These are phyloP conservation scores for Nomada lathburiana DNA, from an alignment of 2,888 invertebrate species.

Conservation along the genomic window DNA sequence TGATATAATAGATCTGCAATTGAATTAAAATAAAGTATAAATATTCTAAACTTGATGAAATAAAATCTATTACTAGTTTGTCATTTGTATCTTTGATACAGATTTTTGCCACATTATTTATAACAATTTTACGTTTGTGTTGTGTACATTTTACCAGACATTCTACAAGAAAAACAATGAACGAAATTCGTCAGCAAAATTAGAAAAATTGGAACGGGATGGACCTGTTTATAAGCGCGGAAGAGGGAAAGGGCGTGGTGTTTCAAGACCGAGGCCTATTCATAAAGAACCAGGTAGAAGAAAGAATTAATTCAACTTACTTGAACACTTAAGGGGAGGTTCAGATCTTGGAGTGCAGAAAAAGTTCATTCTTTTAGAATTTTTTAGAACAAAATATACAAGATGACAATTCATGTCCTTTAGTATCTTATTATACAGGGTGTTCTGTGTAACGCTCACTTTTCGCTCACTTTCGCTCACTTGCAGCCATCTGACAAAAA, in stretches of 20 bases:
- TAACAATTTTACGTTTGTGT: too few species aligned
- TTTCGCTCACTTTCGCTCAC: too few species aligned
- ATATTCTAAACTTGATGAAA: background rate
- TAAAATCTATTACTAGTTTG: background rate
- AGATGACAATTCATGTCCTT: too few species aligned
- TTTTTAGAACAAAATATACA: too few species aligned
- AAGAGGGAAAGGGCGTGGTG: conserved; percentile 72
- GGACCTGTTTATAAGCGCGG: conserved; percentile 70
- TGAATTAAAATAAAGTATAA: too few species aligned
- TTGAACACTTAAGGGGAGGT: background rate
- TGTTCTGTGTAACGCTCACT: too few species aligned
- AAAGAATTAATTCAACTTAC: conserved; percentile 23
- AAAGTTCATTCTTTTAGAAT: too few species aligned
- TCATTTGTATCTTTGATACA: conserved; percentile 5
- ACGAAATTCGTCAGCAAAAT: conserved; percentile 66
- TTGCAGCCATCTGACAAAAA: too few species aligned
- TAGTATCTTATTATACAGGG: too few species aligned
- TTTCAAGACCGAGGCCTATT: conserved; percentile 73
- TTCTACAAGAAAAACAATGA: conserved; percentile 80
- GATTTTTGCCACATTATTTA: background rate
- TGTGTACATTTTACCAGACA: conserved; percentile 68
- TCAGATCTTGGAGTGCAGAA: too few species aligned
- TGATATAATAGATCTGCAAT: background rate
- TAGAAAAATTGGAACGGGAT: conserved; percentile 70
- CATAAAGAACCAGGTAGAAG: conserved; percentile 82